Evolutionary conservation across 2,113 vertebrate species (phyloP).

Genomic region (Eretmochelys imbricata): DNA sequence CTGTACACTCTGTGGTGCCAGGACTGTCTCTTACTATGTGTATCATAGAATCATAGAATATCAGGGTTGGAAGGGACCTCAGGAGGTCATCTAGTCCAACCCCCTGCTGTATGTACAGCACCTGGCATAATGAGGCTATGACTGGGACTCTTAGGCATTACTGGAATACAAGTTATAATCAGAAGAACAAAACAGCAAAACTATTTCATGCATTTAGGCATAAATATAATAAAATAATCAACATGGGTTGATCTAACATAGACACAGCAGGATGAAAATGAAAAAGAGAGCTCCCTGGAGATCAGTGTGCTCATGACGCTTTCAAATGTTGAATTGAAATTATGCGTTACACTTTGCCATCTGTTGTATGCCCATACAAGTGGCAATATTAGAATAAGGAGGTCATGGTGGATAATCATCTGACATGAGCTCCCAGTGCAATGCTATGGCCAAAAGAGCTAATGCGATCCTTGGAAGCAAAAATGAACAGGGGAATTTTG

Average conservation of each 20-base stretch:
- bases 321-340: neutral
- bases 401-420: neutral
- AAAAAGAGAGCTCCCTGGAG: neutral
- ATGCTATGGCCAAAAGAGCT: too few species aligned
- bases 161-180: neutral
- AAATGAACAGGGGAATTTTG: too few species aligned
- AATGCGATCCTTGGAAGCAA: too few species aligned
- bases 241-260: neutral
- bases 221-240: neutral
- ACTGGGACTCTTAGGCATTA: neutral
- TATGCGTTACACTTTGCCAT: neutral
- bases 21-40: neutral
- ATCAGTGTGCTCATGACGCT: neutral
- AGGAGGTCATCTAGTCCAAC: too few species aligned
- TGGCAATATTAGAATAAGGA: neutral
- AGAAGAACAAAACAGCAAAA: neutral
- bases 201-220: neutral
- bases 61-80: too few species aligned
- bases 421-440: too few species aligned
- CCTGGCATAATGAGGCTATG: neutral
- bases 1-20: neutral
- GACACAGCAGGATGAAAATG: neutral
- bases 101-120: neutral
- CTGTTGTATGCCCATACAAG: neutral
- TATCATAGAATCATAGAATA: too few species aligned